These are phyloP conservation scores for Hyperoodon ampullatus DNA, from an alignment of 2,113 vertebrate genomes.

Conservation along the genomic window DNA sequence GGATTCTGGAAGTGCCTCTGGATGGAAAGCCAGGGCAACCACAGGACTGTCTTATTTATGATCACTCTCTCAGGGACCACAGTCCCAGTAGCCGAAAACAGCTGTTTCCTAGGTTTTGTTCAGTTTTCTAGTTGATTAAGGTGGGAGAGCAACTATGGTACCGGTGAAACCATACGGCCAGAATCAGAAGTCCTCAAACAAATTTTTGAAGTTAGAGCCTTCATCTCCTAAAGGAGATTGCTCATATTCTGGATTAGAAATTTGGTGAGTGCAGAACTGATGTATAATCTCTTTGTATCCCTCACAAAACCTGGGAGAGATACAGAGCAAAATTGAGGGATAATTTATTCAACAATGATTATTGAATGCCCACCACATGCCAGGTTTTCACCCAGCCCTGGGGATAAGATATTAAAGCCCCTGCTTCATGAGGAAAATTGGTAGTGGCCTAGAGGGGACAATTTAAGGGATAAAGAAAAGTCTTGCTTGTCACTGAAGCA, in stretches of 20 bases:
- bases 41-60: background rate
- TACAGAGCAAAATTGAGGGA: background rate
- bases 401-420: background rate
- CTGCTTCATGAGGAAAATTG: background rate
- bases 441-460: background rate
- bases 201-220: background rate
- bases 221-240: background rate
- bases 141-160: background rate
- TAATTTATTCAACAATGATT: background rate
- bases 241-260: background rate
- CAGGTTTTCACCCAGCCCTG: background rate
- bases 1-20: background rate
- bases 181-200: background rate
- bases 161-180: background rate
- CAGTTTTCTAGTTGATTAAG: background rate
- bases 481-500: background rate
- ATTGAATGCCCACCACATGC: fast-evolving
- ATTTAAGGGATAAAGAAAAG: background rate
- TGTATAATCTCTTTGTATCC: background rate
- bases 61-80: background rate
- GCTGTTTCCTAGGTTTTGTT: background rate
- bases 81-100: background rate
- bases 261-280: background rate
- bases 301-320: background rate
- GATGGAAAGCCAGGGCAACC: background rate